phyloP scores from a whole-genome alignment of 2,888 invertebrate species.

The Thecophora atra region DNA sequence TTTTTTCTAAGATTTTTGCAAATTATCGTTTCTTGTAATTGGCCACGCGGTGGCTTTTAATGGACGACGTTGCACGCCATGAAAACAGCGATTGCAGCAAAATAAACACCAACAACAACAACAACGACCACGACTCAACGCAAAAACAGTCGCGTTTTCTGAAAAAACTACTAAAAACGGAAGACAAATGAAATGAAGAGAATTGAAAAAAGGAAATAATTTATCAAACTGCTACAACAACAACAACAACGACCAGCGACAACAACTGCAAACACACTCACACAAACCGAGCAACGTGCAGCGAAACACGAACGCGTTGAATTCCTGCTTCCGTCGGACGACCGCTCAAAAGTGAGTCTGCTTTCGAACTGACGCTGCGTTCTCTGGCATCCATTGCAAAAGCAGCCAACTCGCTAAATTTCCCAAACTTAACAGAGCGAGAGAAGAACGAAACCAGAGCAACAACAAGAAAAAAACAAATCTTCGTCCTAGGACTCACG shows the following conservation, averaged over 20 bases:
- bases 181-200: not conserved
- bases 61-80: not conserved
- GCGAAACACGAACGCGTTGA: constrained; percentile 16
- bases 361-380: constrained; percentile 25
- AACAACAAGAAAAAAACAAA: not conserved
- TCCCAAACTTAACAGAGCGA: not conserved
- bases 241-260: not conserved
- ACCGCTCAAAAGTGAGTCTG: constrained; percentile 33
- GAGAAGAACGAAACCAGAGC: not conserved
- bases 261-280: not conserved
- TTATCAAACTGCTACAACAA: constrained; percentile 28
- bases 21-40: not conserved
- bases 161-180: not conserved
- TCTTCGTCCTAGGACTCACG: too few species aligned
- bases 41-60: constrained; percentile 25
- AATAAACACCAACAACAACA: not conserved
- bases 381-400: constrained; percentile 3
- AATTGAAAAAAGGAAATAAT: constrained; percentile 18
- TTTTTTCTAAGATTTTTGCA: not conserved
- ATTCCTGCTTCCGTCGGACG: constrained; percentile 16
- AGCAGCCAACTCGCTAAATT: not conserved
- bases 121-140: constrained; percentile 22
- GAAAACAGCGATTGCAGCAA: not conserved
- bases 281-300: constrained; percentile 12
- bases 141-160: constrained; percentile 28